Evolutionary conservation across 2,888 invertebrate genomes (phyloP), one percentile per base, ranked within the genome.

Genomic region (Lasioglossum leucozonium): DNA sequence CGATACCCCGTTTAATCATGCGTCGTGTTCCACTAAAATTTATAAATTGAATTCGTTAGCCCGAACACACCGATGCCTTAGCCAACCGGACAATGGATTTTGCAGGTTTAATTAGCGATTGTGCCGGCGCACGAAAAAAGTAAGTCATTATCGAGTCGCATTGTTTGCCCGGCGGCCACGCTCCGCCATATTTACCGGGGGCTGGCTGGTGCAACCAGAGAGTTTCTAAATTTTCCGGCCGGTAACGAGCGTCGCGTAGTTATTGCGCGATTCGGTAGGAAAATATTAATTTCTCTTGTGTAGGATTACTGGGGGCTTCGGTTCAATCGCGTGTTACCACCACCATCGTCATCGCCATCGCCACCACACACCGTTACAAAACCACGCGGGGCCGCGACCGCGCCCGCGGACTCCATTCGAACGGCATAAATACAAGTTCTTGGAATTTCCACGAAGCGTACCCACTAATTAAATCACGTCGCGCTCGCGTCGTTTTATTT

Each of bases 201-300:
- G 58, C n/a, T 51, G 62, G 30, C n/a, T n/a, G n/a, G 34, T 30
- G 26, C 62, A 30, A 30, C 62, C 34, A 34, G 16, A 5, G 80
- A 89, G 90, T 89, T 89, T 76, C 88, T 81, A 87, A 84, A 89
- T 89, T 88, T 88, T 82, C 89, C 79, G 81, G 51, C 79, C 76
- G 77, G 77, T 89, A 89, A 89, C 89, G 87, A 89, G 89, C 79
- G 72, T 44, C 69, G 78, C 65, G 51, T 73, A 55, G 82, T 81
- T 85, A 87, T 87, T 80, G 84, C 65, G 34, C 71, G 72, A 73
- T 85, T 84, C 79, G 75, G 72, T 30, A 58, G 42, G 81, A 79
- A 90, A 90, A 90, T 84, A 90, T 85, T 89, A 82, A 85, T 86
- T 87, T 83, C 82, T 82, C 79, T 75, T 72, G 79, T 85, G 84